Evolutionary conservation across 2,888 invertebrate genomes (phyloP).

Genomic region (Coenonympha glycerion): DNA sequence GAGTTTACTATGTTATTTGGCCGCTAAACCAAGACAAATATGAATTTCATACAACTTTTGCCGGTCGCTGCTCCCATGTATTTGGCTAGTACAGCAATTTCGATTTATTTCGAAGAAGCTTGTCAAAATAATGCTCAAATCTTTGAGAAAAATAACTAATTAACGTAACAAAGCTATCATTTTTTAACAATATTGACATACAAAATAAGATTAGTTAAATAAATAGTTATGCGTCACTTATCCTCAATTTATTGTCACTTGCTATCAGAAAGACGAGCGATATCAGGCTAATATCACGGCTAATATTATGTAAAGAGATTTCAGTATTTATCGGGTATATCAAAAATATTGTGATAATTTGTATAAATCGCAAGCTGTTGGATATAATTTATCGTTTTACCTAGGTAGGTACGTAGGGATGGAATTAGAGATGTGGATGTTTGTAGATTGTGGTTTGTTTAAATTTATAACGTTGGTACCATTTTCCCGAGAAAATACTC

Average conservation of each 20-base stretch:
- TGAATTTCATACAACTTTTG: no score
- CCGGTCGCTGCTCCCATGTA: no score
- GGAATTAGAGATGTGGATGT: no score
- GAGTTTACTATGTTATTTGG: no score
- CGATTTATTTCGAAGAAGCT: no score
- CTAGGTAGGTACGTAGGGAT: background rate
- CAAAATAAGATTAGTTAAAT: slow-evolving; percentile 4
- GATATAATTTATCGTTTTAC: background rate
- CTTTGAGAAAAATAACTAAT: no score
- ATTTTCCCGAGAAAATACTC: no score
- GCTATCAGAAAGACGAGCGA: slow-evolving; percentile 4
- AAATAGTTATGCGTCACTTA: slow-evolving; percentile 4
- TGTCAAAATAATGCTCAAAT: no score
- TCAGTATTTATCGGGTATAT: slow-evolving; percentile 8
- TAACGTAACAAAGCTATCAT: background rate
- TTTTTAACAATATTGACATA: slow-evolving; percentile 1
- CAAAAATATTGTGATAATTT: slow-evolving; percentile 9
- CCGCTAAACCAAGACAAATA: no score
- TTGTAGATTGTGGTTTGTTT: no score
- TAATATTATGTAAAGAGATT: slow-evolving; percentile 16
- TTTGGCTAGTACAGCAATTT: no score
- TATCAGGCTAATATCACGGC: slow-evolving; percentile 3
- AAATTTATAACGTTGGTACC: no score
- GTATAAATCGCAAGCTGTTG: background rate
- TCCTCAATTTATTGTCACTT: slow-evolving; percentile 5